Evolutionary conservation across 2,888 invertebrate genomes (phyloP).

Genomic region (Morpho achilles): DNA sequence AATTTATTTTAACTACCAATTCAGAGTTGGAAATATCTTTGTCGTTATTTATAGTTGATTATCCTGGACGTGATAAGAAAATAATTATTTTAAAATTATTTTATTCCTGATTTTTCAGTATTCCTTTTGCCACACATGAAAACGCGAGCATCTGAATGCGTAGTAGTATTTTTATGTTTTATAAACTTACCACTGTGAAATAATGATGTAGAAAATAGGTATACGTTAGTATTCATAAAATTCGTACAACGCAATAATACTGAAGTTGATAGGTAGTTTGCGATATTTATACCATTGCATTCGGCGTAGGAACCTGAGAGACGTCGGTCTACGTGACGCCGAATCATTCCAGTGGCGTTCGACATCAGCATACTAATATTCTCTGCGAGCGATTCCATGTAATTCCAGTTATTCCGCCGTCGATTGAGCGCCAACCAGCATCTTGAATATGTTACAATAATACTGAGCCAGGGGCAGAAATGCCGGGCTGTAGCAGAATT

Average conservation of each 20-base stretch:
- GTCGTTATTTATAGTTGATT: too few relatives aligned
- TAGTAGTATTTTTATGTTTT: too few relatives aligned
- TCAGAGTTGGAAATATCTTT: too few relatives aligned
- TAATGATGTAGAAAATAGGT: too few relatives aligned
- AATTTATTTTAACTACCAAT: neutral
- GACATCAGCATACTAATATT: conserved; percentile 71
- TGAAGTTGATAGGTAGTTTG: conserved; percentile 36
- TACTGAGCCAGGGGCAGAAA: conserved; percentile 37
- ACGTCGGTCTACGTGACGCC: conserved; percentile 58
- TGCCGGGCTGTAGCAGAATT: conserved; percentile 33
- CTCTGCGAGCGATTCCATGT: conserved; percentile 64
- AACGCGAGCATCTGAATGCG: too few relatives aligned
- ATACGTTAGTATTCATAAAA: neutral
- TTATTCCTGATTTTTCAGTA: too few relatives aligned
- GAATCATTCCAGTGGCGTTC: conserved; percentile 70
- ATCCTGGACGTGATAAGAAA: too few relatives aligned
- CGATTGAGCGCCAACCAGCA: conserved; percentile 58
- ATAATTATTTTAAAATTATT: too few relatives aligned
- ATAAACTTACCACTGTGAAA: too few relatives aligned
- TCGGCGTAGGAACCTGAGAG: conserved; percentile 54
- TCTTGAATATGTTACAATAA: conserved; percentile 69
- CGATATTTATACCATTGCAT: conserved; percentile 59
- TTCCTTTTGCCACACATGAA: too few relatives aligned
- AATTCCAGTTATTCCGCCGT: conserved; percentile 60
- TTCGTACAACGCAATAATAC: conserved; percentile 1